Conservation (phyloP, 2,797 vertebrate genomes). For the Sebastes flavidus region DNA sequence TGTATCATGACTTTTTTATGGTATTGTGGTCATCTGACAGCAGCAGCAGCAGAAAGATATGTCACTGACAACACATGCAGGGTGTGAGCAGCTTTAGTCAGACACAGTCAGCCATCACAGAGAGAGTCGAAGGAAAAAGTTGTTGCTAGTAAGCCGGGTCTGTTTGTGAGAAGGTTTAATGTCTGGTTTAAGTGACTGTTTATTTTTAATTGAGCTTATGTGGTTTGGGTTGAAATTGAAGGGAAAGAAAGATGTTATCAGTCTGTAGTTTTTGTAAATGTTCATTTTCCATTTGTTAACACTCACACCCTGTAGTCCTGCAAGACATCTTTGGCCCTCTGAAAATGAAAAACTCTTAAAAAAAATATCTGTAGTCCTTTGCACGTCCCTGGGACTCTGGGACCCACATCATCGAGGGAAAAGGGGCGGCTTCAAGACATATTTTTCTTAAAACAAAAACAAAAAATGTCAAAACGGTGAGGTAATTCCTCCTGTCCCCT, state of each 20-base stretch:
- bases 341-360: not conserved
- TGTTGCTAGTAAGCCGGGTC: not conserved
- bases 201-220: not conserved
- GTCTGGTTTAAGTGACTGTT: not conserved
- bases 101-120: not conserved
- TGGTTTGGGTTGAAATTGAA: not conserved
- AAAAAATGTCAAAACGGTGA: not conserved
- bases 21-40: not conserved
- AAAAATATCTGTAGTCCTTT: not conserved
- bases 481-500: not conserved
- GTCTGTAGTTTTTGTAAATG: not conserved
- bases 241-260: not conserved
- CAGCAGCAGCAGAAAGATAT: not conserved
- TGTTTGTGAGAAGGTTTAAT: not conserved
- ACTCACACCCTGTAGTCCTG: not conserved
- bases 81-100: not conserved
- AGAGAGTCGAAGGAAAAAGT: not conserved
- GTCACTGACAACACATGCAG: not conserved
- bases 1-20: not conserved
- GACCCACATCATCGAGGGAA: not conserved
- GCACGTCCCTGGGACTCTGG: not conserved
- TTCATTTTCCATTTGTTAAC: not conserved
- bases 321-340: not conserved
- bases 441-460: not conserved
- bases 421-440: not conserved